Evolutionary conservation across 2,888 invertebrate species (phyloP), one percentile per base, ranked within the genome.

Genomic region (Craniophora ligustri): DNA sequence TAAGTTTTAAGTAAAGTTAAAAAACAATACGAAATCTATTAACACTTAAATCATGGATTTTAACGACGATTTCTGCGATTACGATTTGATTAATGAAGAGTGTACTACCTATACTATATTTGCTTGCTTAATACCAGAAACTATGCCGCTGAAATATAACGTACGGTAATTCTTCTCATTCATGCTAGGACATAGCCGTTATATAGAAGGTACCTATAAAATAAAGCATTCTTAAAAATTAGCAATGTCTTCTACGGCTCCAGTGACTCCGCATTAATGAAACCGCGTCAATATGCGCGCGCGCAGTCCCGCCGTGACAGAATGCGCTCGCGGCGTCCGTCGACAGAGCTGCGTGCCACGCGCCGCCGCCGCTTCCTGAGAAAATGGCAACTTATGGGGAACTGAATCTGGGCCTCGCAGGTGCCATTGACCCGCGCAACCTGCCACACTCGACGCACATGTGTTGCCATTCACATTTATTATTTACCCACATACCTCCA

Each of bases 341-440:
- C 64, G 53, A 49, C 61, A 55, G 67, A 61, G 54, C 67, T 72
- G 72, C 77, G 66, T 72, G 76, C 78, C 77, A 75, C 82, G 83
- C 78, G 76, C 72, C 71, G 71, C 61, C 75, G 64, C 73, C 83
- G 86, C 86, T 92, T 92, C 92, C 90, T 89, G 87, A 90, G 92
- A 92, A 92, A 92, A 92, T 91, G 85, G 89, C 91, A 90, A 91
- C 86, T 92, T 91, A 91, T 87, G 86, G 88, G 89, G 89, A 90
- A 90, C 85, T 89, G 87, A 91, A 91, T 90, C 91, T 90, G 90
- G 88, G 86, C 79, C 86, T 88, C 82, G 67, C 84, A 81, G 84
- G 89, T 90, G 91, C 87, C 89, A 85, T 85, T 91, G 91, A 92
- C 91, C 91, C 80, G 73, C 71, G 71, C 83, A 85, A 85, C 86